Evolutionary conservation across 2,797 vertebrate species (phyloP).

Genomic region (Rhabdomys pumilio): DNA sequence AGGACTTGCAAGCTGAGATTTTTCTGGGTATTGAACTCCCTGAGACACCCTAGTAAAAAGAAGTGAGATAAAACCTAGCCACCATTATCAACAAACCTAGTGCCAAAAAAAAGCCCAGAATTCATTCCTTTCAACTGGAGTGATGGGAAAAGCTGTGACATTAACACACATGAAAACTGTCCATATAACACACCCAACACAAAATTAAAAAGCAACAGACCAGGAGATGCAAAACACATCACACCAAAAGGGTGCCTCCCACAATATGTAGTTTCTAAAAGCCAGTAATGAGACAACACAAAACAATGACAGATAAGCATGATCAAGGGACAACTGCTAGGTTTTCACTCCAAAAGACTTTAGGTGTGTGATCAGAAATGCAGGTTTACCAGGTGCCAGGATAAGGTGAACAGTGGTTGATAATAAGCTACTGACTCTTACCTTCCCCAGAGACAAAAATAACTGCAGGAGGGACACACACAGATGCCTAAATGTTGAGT

Average conservation of each 20-base stretch:
- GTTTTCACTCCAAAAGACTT: background rate
- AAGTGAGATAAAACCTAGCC: background rate
- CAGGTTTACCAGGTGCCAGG: background rate
- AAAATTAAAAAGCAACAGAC: background rate
- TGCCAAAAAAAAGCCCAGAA: background rate
- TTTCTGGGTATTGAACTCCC: background rate
- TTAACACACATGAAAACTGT: background rate
- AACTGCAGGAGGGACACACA: background rate
- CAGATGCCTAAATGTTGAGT: background rate
- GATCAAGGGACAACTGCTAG: background rate
- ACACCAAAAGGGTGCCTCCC: background rate
- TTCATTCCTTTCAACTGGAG: background rate
- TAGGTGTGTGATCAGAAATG: background rate
- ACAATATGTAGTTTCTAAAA: constrained; percentile 23
- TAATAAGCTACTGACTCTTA: background rate
- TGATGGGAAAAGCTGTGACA: background rate
- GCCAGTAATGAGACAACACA: background rate
- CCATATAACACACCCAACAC: background rate
- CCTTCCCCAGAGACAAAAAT: background rate
- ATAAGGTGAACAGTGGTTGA: background rate
- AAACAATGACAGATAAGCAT: background rate
- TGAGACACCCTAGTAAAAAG: too few species aligned
- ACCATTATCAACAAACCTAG: background rate
- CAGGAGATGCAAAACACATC: background rate
- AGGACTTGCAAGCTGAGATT: background rate